Conservation (phyloP, 2,888 invertebrate genomes). For the Zygothrica quintamaculata region DNA sequence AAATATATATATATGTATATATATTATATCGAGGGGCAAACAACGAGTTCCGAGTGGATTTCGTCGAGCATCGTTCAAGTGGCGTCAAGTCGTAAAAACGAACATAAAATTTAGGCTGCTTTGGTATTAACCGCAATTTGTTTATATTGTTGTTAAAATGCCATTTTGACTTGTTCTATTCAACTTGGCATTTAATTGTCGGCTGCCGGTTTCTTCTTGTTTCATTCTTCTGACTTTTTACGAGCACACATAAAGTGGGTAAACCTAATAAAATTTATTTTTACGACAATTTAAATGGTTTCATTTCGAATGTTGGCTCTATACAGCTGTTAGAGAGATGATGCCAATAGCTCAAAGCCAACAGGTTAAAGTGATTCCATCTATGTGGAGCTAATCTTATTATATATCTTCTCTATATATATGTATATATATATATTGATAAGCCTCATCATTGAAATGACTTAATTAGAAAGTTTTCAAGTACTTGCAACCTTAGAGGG, state of each 20-base stretch:
- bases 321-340: constrained; percentile 9
- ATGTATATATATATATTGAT: constrained; percentile 2
- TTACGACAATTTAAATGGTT: constrained; percentile 81
- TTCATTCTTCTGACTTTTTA: constrained; percentile 65
- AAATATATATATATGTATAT: neutral
- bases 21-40: too few species aligned
- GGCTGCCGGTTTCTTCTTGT: constrained; percentile 51
- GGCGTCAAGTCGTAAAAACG: constrained; percentile 85
- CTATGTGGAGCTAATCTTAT: too few species aligned
- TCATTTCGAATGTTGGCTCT: constrained; percentile 55
- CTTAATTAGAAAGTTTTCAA: constrained; percentile 72
- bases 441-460: constrained; percentile 44
- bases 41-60: constrained; percentile 32
- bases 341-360: constrained; percentile 22
- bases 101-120: constrained; percentile 73
- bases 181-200: constrained; percentile 77
- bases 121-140: constrained; percentile 79
- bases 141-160: constrained; percentile 81
- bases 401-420: too few species aligned
- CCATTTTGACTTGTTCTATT: constrained; percentile 74
- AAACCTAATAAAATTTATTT: constrained; percentile 73
- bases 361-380: too few species aligned
- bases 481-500: constrained; percentile 21
- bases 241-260: constrained; percentile 70
- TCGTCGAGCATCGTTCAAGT: constrained; percentile 55